Conservation (phyloP, 1,140 invertebrate species). For the Drosophila setifemur region DNA sequence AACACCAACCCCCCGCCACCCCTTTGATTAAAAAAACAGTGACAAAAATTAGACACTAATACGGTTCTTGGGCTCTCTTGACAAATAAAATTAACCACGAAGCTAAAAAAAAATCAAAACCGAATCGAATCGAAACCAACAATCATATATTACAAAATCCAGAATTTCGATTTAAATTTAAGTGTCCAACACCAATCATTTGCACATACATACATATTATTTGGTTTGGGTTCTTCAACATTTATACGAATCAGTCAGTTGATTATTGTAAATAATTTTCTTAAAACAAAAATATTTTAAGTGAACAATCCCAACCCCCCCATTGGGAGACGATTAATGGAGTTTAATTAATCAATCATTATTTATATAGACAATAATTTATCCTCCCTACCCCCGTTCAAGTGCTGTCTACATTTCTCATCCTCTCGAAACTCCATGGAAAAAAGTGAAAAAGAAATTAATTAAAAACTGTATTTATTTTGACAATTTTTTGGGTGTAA, state of each 20-base stretch:
- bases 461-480: conserved; percentile 22
- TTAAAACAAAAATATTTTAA: conserved; percentile 36
- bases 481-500: conserved; percentile 72
- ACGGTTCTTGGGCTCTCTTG: conserved; percentile 53
- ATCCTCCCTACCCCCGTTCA: neutral
- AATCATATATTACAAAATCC: conserved; percentile 46
- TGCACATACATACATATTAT: conserved; percentile 62
- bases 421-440: conserved; percentile 25
- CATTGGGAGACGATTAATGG: neutral
- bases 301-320: conserved; percentile 15
- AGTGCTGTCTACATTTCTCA: conserved; percentile 42
- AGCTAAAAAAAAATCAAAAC: conserved; percentile 29
- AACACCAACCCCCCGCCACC: conserved; percentile 14
- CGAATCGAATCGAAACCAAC: conserved; percentile 30
- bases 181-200: conserved; percentile 45
- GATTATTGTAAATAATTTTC: conserved; percentile 63
- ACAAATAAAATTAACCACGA: conserved; percentile 32
- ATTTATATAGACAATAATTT: conserved; percentile 28
- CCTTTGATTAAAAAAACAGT: conserved; percentile 12
- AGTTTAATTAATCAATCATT: conserved; percentile 36
- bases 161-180: conserved; percentile 10
- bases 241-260: conserved; percentile 51
- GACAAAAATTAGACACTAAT: conserved; percentile 55
- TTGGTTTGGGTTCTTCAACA: conserved; percentile 69
- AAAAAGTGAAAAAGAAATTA: conserved; percentile 18